These are phyloP conservation scores for Melanotaenia nigrans DNA, from an alignment of 2,797 vertebrate genomes.

Conservation along the genomic window DNA sequence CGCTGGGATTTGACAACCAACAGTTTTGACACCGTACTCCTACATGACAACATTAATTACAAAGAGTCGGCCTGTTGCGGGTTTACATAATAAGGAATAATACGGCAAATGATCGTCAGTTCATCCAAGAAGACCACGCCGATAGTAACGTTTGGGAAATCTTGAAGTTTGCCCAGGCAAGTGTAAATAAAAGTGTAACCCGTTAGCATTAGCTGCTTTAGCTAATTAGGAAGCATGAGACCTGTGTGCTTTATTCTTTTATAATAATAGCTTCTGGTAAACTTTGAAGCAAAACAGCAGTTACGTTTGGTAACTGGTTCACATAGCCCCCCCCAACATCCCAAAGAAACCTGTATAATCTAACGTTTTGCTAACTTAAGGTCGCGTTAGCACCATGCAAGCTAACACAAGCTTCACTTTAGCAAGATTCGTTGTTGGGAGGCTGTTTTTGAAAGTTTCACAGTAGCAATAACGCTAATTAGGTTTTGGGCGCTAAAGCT, in stretches of 20 bases:
- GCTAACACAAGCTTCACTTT: slow-evolving; percentile 18
- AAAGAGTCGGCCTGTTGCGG: neutral
- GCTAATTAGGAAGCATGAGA: slow-evolving; percentile 32
- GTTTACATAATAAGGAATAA: slow-evolving; percentile 3
- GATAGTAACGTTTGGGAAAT: neutral
- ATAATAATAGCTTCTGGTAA: neutral
- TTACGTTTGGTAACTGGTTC: too few relatives aligned
- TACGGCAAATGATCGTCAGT: neutral
- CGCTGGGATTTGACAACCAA: slow-evolving; percentile 52
- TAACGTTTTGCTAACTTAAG: neutral
- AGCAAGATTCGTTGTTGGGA: neutral
- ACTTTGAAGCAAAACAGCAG: neutral
- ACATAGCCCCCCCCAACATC: neutral
- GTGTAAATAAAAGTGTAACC: slow-evolving; percentile 27
- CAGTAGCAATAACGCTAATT: neutral
- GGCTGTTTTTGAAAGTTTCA: neutral
- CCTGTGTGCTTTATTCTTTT: neutral
- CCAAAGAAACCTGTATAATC: neutral
- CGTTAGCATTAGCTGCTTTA: slow-evolving; percentile 51
- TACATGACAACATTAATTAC: slow-evolving; percentile 9
- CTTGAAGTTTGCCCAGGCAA: slow-evolving; percentile 58
- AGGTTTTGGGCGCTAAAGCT: too few relatives aligned
- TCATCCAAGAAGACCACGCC: neutral
- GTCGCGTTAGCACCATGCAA: neutral
- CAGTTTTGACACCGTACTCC: slow-evolving; percentile 6